Base-by-base conservation (phyloP, 2,113 vertebrate genomes). In the Todiramphus chloris region DNA sequence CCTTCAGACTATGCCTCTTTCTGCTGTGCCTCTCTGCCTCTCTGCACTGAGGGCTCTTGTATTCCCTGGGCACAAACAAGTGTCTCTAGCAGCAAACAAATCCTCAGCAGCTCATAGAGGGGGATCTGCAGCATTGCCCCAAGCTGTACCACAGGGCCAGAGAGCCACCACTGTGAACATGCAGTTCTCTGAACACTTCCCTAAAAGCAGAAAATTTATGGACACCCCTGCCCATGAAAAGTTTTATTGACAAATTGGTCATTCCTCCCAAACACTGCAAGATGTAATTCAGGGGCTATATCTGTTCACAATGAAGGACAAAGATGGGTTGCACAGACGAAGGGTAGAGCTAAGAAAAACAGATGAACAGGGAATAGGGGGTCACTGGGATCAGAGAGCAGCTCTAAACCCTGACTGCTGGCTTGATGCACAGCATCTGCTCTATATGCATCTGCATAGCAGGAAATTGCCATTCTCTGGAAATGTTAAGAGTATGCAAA, bases 171-270 rank as follows among this genome's bases (percentile, higher is more conserved):
- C 23, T 24, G 13, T 64, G 46, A 69, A 27, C 24, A 43, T 7
- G 4, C 9, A n/a, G 25, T 50, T 86, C 19, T 91, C 60, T 25
- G 8, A 68, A 68, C 15, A 30, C 5, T 37, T 73, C 59, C 23
- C 5, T 17, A 50, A 44, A 35, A 9, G 5, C 7, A 75, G 78
- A 75, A 70, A 27, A 6, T 1, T 10, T 39, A 28, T 24, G 31
- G 21, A 30, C 7, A 23, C 2, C 1, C 4, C 8, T 50, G 24
- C 16, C 21, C 3, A 2, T 0, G 3, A 44, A 21, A 68, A 66
- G 3, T 35, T 10, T 23, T 80, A 21, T 13, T 77, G 44, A 7
- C 41, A 72, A 68, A 64, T 39, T 1, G 5, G 7, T 50, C 24
- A 41, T 51, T 83, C 16, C 33, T 64, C 23, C 28, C 58, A 78